These are phyloP conservation scores for Phalanger gymnotis DNA, from an alignment of 2,797 vertebrate genomes.

Conservation along the genomic window DNA sequence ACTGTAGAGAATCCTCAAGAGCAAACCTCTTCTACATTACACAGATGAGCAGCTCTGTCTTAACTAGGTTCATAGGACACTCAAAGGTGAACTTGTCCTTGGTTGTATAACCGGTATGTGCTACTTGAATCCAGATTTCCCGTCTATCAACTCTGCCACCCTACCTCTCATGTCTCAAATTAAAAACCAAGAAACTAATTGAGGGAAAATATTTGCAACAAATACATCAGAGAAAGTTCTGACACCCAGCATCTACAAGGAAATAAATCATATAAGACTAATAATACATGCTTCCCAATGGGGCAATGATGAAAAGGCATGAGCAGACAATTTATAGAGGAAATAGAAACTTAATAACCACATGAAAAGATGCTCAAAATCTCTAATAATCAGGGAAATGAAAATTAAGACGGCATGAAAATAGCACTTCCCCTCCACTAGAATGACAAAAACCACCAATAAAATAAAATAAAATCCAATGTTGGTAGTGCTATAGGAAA, in stretches of 20 bases:
- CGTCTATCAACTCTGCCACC: not conserved
- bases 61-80: too few relatives aligned
- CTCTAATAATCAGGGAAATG: constrained; percentile 26
- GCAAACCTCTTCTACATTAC: not conserved
- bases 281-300: not conserved
- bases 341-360: constrained; percentile 48
- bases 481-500: not conserved
- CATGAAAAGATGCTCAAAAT: constrained; percentile 12
- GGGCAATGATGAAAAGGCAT: constrained; percentile 39
- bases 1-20: not conserved
- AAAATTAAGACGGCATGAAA: constrained; percentile 41
- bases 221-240: not conserved
- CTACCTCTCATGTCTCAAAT: not conserved
- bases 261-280: not conserved
- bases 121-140: not conserved
- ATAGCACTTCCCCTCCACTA: not conserved
- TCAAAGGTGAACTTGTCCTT: not conserved
- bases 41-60: not conserved
- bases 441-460: not conserved
- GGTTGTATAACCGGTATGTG: not conserved
- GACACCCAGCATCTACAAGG: not conserved
- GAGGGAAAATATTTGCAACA: not conserved
- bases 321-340: constrained; percentile 12
- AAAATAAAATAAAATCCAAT: constrained; percentile 20
- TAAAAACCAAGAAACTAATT: not conserved